Base-by-base conservation (phyloP, 2,888 invertebrate genomes). In the Deilephila elpenor region DNA sequence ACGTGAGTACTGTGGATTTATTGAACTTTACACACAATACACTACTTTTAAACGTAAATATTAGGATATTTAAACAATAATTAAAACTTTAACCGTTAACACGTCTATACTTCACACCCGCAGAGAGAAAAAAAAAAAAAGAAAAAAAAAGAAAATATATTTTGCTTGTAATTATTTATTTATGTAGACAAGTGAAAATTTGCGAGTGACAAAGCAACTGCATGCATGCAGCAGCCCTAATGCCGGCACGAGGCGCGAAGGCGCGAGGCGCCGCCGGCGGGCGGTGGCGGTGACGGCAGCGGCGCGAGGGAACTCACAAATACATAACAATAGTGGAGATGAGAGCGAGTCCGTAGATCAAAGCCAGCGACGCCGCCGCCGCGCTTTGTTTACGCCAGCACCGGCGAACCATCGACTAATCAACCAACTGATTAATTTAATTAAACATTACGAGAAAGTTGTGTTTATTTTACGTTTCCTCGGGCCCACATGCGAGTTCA, bases 361-460 rank as follows among this genome's bases (percentile, higher is more conserved):
- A 93, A 94, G 93, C 86, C 77, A 77, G 75, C 84, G 84, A 83
- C 84, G 84, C 88, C 86, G 84, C 85, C 88, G 85, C 83, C 84
- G 86, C 86, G 84, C 85, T 88, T 88, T 94, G 94, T 94, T 94
- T 94, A 94, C 93, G 85, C 87, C 89, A 84, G 86, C 89, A 89
- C 91, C 89, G 88, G 82, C 90, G 88, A 88, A 89, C 92, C 93
- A 93, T 93, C 93, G 93, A 90, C 94, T 93, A 94, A 94, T 94
- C 94, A 93, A 91, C 91, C 92, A 88, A 90, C 93, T 94, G 94
- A 94, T 94, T 94, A 94, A 94, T 94, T 94, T 93, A 94, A 94
- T 94, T 94, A 94, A 94, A 94, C 94, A 94, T 94, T 93, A 94
- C 94, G 90, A 94, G 94, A 94, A 94, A 94, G 94, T 93, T 94